phyloP scores from a whole-genome alignment of 2,888 invertebrate genomes.

The Macrophya annulata region DNA sequence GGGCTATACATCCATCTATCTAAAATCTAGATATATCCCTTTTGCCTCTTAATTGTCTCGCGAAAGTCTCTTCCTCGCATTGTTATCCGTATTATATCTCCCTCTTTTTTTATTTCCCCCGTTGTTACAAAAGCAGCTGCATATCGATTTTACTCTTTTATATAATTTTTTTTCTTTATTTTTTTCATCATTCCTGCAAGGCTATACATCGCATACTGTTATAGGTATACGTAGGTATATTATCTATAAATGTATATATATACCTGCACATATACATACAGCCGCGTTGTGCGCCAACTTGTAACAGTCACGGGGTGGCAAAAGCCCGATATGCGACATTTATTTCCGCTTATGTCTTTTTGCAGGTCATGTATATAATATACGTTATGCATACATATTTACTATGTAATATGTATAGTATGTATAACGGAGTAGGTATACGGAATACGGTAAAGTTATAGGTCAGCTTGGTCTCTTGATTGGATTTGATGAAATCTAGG shows the following conservation, averaged over 20 bases:
- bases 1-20: background rate
- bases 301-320: conserved; percentile 10
- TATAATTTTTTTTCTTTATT: background rate
- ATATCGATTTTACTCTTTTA: conserved; percentile 7
- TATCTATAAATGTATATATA: background rate
- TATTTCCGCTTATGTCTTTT: background rate
- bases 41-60: background rate
- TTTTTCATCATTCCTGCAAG: background rate
- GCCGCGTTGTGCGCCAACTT: conserved; percentile 36
- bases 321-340: background rate
- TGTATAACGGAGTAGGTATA: background rate
- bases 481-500: conserved; percentile 34
- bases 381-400: background rate
- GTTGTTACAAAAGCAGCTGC: conserved; percentile 7
- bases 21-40: background rate
- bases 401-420: too few species aligned
- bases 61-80: background rate
- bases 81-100: background rate
- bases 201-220: background rate
- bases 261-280: background rate
- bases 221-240: background rate
- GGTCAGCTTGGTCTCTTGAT: conserved; percentile 23
- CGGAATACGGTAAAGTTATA: background rate
- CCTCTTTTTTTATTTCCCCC: background rate
- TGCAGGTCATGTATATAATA: background rate